Evolutionary conservation across 2,888 invertebrate genomes (phyloP), one percentile per base, ranked within the genome.

Genomic region (Tenthredo mesomela): DNA sequence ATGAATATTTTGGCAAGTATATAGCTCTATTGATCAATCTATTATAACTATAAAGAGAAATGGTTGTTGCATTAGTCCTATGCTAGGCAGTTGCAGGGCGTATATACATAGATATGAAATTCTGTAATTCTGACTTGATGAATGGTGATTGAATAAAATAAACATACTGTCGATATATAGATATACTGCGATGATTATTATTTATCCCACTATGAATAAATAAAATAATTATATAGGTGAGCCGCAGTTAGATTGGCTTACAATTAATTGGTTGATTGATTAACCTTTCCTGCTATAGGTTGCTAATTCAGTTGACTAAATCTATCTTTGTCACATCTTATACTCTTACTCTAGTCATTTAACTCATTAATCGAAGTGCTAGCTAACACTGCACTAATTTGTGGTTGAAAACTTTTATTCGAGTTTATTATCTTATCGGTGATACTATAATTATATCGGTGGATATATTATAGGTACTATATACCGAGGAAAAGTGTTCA

Each of bases 221-320:
- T 61, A 12, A 61, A 61, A 25, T 61, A 21, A 25, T 61, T 61
- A 25, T 61, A 61, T 61, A 61, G 61, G 10, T 61, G 10, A 21
- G 61, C 61, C 61, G 61, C 2, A 61, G 25, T 12, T 21, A 67
- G 67, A 67, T 33, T 67, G 67, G 80, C 80, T 80, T 40, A 80
- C 80, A 80, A 80, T 58, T 80, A 80, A 80, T 80, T 89, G 87
- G 87, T 85, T 82, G 89, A 91, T 90, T 90, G 90, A 92, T 90
- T 92, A 92, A 92, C 92, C 92, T 92, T 92, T 92, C 88, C 89
- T 88, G 91, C 92, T 89, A 92, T 92, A 92, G 92, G 92, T 91
- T 89, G 92, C 92, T 92, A 92, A 92, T 92, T 92, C 92, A 92
- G 92, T 91, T 92, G 87, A 88, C 89, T 87, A 88, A 88, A 89